Evolutionary conservation across 2,113 vertebrate genomes (phyloP), one percentile per base, ranked within the genome.

Genomic region (Aspidoscelis tigris): DNA sequence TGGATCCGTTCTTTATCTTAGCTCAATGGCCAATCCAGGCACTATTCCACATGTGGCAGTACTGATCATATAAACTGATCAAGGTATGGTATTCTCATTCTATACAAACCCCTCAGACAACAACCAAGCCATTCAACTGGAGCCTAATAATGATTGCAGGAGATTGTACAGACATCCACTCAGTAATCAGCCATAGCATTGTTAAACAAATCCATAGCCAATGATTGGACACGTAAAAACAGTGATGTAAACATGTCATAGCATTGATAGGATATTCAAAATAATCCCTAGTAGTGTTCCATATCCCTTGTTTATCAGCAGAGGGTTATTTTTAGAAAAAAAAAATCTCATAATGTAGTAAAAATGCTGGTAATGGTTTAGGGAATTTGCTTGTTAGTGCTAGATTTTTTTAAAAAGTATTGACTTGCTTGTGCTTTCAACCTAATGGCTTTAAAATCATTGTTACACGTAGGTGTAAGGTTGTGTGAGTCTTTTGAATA

Each of bases 401-500:
- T 85, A 86, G 47, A 50, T 91, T 90, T 91, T 79, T 64, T 41
- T 22, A 33, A 33, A n/a, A 89, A 90, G 87, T 93, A 82, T 92
- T 83, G 92, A 94, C 93, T 95, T 89, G 93, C 95, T 94, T 93
- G 90, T 94, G 91, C 93, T 88, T 84, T 91, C 91, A 93, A 93
- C 90, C 58, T 94, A 91, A 94, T 86, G 88, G 92, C 90, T 94
- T 92, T 95, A 90, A 61, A 82, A n/a, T 82, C 84, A 91, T 91
- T 87, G 85, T 78, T 92, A 89, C 64, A 68, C 91, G 88, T 87
- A 89, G 91, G 85, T 87, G 88, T 78, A 91, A 89, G 68, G 86
- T 89, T 83, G 90, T 74, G 21, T 61, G 20, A 71, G 68, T 86
- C 39, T 43, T 75, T 89, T 10, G 14, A 50, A 16, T 44, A 50